Evolutionary conservation across 2,888 invertebrate species (phyloP), one percentile per base, ranked within the genome.

Genomic region (Macroteleia sp.): DNA sequence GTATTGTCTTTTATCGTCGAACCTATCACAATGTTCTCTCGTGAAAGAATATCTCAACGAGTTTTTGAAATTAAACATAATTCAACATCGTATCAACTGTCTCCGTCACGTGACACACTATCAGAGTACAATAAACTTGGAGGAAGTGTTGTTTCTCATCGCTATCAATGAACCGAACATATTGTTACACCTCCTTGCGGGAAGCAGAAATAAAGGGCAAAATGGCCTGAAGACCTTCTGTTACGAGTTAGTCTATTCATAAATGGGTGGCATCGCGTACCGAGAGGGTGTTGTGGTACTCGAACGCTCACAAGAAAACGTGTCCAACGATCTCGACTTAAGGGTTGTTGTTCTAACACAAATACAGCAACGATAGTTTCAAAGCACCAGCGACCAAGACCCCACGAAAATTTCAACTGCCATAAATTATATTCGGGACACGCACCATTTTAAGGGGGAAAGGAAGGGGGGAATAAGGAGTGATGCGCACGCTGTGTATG

Each of bases 371-470:
- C 56, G 48, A 56, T 54, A 41, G 52, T 56, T 61, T 48, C 56
- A 25, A 46, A 46, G 46, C 28, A 69, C 30, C 34, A 17, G 16
- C 28, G 28, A 25, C 16, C 19, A 46, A 48, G 56, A 39, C 66
- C 81, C 82, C 69, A 81, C 80, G 82, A 36, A 85, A 85, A 85
- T 85, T 85, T 83, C 82, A 86, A 82, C 84, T 77, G 81, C 81
- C 78, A 88, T 88, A 87, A 88, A 88, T 88, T 88, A 88, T 86
- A 88, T 88, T 88, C 88, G 86, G 81, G 82, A 84, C 88, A 87
- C 87, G 87, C 82, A 81, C 83, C 83, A 82, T 81, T 86, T 81
- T 80, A 83, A 79, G 75, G 80, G 56, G 84, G 64, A 71, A 44
- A 44, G 46, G 59, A 50, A 42, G 39, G 19, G 28, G 75, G 62